These are phyloP conservation scores for Drosophila fungiperda DNA, from an alignment of 2,888 invertebrate genomes.

Conservation along the genomic window DNA sequence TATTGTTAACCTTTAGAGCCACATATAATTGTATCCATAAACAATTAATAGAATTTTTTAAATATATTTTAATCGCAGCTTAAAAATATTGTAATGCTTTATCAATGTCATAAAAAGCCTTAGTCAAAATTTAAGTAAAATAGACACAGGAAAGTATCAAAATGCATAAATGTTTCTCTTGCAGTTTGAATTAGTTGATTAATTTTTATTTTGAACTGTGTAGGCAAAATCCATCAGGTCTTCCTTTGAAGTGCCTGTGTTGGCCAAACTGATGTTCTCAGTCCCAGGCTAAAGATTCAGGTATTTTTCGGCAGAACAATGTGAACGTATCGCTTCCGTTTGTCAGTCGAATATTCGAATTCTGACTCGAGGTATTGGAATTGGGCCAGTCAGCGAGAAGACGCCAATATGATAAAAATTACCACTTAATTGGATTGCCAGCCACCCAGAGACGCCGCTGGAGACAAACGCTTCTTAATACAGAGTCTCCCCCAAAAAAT, in stretches of 20 bases:
- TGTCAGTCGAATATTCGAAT: slow-evolving; percentile 50
- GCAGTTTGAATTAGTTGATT: not conserved
- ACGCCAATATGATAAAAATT: slow-evolving; percentile 73
- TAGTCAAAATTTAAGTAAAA: not conserved
- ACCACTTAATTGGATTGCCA: slow-evolving; percentile 75
- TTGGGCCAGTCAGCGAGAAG: slow-evolving; percentile 41
- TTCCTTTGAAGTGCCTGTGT: slow-evolving; percentile 23
- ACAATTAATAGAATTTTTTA: not conserved
- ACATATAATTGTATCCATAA: not conserved
- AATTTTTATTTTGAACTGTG: not conserved
- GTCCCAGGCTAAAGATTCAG: slow-evolving; percentile 39
- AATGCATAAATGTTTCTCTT: not conserved
- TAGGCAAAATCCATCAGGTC: slow-evolving; percentile 2
- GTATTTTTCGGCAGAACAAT: slow-evolving; percentile 73
- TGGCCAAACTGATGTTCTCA: slow-evolving; percentile 24
- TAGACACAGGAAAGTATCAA: not conserved
- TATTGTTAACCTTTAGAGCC: not conserved
- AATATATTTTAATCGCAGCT: not conserved
- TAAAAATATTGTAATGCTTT: not conserved
- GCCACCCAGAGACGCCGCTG: slow-evolving; percentile 63
- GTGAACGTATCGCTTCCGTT: slow-evolving; percentile 81
- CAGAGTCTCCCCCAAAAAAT: slow-evolving; percentile 16
- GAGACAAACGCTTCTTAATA: slow-evolving; percentile 31
- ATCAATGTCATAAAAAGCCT: not conserved
- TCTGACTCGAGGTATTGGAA: slow-evolving; percentile 27